A percentile compares a stretch with the other conserved stretches of the same genome.
phyloP scores from a whole-genome alignment of 2,888 invertebrate genomes.

The Eristalinus aeneus region DNA sequence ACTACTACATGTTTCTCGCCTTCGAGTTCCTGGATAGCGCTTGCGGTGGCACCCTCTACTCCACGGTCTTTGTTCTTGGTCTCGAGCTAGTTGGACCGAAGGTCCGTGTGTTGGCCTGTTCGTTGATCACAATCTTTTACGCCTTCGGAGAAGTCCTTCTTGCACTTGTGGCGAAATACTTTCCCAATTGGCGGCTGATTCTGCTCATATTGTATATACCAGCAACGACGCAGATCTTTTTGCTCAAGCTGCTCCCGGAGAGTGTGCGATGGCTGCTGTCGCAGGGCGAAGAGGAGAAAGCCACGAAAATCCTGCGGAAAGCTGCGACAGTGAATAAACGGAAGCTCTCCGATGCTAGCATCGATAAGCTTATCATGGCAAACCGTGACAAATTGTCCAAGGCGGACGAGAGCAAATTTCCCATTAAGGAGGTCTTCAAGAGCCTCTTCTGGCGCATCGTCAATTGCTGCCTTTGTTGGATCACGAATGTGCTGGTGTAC shows the following conservation, averaged over 20 bases:
- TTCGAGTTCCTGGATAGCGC: constrained; percentile 88
- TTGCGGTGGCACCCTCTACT: constrained; percentile 86
- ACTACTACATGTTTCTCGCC: constrained; percentile 86
- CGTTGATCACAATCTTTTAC: constrained; percentile 86
- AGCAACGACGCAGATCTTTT: constrained; percentile 85
- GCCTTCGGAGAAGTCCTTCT: constrained; percentile 86
- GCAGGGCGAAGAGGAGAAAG: constrained; percentile 83
- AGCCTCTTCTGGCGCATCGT: constrained; percentile 78
- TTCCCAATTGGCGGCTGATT: constrained; percentile 86
- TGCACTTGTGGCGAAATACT: constrained; percentile 85
- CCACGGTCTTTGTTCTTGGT: constrained; percentile 87
- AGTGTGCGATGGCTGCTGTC: constrained; percentile 89
- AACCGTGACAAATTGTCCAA: constrained; percentile 75
- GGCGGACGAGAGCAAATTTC: constrained; percentile 76
- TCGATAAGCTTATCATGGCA: constrained; percentile 77
- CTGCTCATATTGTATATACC: constrained; percentile 86
- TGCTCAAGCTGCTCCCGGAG: constrained; percentile 87
- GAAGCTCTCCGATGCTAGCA: constrained; percentile 81
- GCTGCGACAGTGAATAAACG: constrained; percentile 86
- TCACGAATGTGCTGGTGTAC: constrained; percentile 89
- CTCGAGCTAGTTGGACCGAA: constrained; percentile 89
- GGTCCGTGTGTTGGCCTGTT: constrained; percentile 87
- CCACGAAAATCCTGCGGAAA: constrained; percentile 83
- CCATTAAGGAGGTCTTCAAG: constrained; percentile 77
- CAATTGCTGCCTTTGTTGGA: constrained; percentile 90